Percentiles rank a stretch among this genome's conserved stretches.
Conservation (phyloP, 2,113 vertebrate species). For the Megalops atlanticus region DNA sequence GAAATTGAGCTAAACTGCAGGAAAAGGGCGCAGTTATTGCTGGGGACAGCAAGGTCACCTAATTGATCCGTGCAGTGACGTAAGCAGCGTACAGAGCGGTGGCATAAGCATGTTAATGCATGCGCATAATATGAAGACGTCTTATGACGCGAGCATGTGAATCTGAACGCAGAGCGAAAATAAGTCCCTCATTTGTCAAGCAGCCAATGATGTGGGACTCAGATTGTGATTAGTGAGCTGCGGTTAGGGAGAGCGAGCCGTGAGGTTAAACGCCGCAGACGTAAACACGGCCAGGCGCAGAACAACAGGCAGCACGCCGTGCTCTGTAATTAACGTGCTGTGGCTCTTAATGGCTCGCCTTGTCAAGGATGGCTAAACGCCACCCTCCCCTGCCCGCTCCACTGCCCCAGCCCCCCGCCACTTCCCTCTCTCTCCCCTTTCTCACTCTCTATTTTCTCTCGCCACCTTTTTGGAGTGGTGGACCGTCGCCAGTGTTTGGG, state of each 20-base stretch:
- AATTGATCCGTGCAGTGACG: no score
- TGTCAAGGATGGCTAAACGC: background rate
- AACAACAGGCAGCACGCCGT: background rate
- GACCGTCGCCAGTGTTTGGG: constrained; percentile 29
- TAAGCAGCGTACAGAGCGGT: no score
- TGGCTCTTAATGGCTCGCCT: constrained; percentile 10
- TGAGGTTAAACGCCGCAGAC: constrained; percentile 19
- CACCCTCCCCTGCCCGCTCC: background rate
- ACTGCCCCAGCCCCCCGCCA: background rate
- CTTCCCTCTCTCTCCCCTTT: background rate
- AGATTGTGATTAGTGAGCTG: background rate
- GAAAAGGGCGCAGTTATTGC: no score
- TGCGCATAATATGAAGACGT: no score
- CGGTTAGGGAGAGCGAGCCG: background rate
- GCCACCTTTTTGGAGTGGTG: constrained; percentile 22
- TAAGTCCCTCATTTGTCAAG: no score
- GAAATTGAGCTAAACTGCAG: no score
- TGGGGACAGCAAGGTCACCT: no score
- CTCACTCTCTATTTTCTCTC: constrained; percentile 8
- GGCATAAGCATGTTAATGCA: no score
- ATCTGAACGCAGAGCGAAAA: no score
- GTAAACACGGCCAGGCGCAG: background rate
- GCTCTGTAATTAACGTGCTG: constrained; percentile 17
- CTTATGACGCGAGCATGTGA: no score
- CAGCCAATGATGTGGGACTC: background rate